phyloP scores from a whole-genome alignment of 2,113 vertebrate genomes.

The Mungos mungo region DNA sequence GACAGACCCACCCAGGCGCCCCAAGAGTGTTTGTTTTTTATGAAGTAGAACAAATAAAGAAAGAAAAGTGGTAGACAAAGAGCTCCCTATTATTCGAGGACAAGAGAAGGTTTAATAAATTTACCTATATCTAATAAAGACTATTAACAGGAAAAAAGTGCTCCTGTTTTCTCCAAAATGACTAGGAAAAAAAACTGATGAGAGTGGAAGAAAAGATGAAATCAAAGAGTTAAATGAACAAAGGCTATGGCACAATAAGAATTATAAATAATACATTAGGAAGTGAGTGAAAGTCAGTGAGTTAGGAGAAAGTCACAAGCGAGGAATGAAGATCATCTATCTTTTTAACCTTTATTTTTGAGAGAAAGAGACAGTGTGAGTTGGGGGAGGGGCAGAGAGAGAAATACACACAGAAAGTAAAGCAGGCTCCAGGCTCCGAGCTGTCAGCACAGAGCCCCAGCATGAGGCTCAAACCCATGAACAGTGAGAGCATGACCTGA shows the following conservation, averaged over 20 bases:
- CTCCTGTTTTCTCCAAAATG: conserved; percentile 22
- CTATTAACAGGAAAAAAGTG: neutral
- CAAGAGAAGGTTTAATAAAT: conserved; percentile 24
- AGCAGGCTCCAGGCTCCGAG: no score
- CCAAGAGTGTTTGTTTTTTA: neutral
- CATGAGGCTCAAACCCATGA: no score
- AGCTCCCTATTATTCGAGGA: neutral
- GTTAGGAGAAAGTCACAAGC: neutral
- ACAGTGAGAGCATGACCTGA: no score
- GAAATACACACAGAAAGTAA: no score
- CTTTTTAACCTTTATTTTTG: no score
- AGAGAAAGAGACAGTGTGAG: no score
- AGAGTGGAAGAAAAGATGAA: neutral
- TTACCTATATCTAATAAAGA: conserved; percentile 38
- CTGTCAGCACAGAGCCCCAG: no score
- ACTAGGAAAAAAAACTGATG: neutral
- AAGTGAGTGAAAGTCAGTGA: neutral
- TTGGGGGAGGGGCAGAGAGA: no score
- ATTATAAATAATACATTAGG: neutral
- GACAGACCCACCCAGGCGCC: no score
- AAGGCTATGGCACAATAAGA: conserved; percentile 10
- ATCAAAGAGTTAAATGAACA: neutral
- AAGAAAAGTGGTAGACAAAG: conserved; percentile 6
- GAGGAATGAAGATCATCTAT: neutral
- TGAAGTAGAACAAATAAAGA: neutral